Evolutionary conservation across 2,113 vertebrate genomes (phyloP).

Genomic region (Oryzias celebensis): DNA sequence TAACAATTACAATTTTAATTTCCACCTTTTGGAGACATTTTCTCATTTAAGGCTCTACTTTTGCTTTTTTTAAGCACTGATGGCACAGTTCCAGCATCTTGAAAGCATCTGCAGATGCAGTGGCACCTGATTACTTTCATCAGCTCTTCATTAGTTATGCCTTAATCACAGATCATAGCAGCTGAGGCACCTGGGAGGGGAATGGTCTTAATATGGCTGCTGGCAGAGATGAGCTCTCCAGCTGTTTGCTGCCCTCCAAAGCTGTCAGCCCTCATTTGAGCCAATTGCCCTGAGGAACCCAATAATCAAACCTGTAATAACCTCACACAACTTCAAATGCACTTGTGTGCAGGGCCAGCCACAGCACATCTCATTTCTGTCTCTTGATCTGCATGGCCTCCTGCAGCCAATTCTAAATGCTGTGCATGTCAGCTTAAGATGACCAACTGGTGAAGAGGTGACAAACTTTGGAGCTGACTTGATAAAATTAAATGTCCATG

Average conservation of each 20-base stretch:
- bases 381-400: conserved; percentile 7
- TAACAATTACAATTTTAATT: background rate
- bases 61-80: conserved; percentile 16
- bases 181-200: conserved; percentile 67
- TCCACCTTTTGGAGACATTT: conserved; percentile 1
- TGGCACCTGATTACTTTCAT: conserved; percentile 72
- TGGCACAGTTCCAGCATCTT: conserved; percentile 42
- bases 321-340: conserved; percentile 55
- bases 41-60: background rate
- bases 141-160: conserved; percentile 75
- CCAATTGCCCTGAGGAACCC: conserved; percentile 73
- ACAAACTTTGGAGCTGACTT: conserved; percentile 42
- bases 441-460: conserved; percentile 20
- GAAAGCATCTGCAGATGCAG: conserved; percentile 52
- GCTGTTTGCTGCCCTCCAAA: conserved; percentile 74
- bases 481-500: conserved; percentile 20
- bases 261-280: conserved; percentile 77
- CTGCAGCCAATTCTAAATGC: conserved; percentile 30
- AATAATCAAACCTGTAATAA: conserved; percentile 76
- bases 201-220: conserved; percentile 71
- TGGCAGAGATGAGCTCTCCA: conserved; percentile 72
- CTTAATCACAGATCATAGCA: conserved; percentile 75
- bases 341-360: conserved; percentile 21
- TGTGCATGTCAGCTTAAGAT: conserved; percentile 32
- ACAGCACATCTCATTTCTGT: conserved; percentile 17